Evolutionary conservation across 2,797 vertebrate species (phyloP).

Genomic region (Champsocephalus esox): DNA sequence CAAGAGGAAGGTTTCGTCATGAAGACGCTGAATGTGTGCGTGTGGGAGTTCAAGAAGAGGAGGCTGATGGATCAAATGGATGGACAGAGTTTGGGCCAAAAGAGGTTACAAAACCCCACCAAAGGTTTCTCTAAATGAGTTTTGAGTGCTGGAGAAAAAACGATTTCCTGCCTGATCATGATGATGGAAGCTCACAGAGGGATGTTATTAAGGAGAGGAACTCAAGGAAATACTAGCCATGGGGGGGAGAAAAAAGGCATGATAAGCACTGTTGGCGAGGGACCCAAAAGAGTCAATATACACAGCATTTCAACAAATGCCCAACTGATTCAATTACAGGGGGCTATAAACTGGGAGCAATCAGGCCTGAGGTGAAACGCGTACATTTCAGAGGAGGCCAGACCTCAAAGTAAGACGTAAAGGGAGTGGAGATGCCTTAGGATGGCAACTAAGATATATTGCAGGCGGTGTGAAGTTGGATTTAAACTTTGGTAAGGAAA

Average conservation of each 20-base stretch:
- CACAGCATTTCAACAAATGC: conserved; percentile 61
- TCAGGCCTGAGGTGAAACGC: conserved; percentile 49
- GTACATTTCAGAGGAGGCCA: conserved; percentile 45
- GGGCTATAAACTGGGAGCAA: conserved; percentile 46
- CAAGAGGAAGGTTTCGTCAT: conserved; percentile 65
- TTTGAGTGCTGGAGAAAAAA: conserved; percentile 47
- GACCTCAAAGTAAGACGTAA: conserved; percentile 35
- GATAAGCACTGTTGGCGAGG: conserved; percentile 32
- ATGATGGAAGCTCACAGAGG: conserved; percentile 49
- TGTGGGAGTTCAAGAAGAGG: conserved; percentile 37
- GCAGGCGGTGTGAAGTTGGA: conserved; percentile 22
- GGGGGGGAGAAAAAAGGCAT: conserved; percentile 18
- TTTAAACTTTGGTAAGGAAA: conserved; percentile 54
- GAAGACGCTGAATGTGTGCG: conserved; percentile 35
- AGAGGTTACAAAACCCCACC: conserved; percentile 34
- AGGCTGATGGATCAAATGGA: conserved; percentile 14
- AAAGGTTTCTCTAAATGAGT: conserved; percentile 65
- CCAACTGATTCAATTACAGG: conserved; percentile 68
- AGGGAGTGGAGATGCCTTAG: conserved; percentile 49
- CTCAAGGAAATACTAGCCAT: conserved; percentile 29
- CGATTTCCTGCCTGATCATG: conserved; percentile 36
- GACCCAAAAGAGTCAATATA: conserved; percentile 61
- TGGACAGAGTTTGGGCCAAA: neutral
- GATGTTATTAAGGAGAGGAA: conserved; percentile 41
- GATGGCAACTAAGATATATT: conserved; percentile 44